A percentile compares a stretch with the other conserved stretches of the same genome.
These are phyloP conservation scores for Ectemnius lituratus DNA, from an alignment of 2,888 invertebrate genomes.

Conservation along the genomic window DNA sequence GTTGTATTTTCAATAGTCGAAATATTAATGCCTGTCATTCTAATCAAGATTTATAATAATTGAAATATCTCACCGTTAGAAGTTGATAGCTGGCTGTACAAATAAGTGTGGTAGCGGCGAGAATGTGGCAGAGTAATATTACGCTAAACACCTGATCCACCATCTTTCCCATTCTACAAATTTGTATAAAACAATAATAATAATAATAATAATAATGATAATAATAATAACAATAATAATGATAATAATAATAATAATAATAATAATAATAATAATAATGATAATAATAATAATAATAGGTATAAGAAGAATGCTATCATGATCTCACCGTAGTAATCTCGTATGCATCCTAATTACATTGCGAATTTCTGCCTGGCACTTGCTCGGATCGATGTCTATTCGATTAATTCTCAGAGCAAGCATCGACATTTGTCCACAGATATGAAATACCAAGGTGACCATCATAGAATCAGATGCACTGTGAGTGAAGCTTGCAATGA, in stretches of 20 bases:
- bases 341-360: background rate
- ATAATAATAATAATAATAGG: no score
- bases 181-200: no score
- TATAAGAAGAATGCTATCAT: no score
- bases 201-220: no score
- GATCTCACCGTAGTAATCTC: background rate
- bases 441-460: slow-evolving; percentile 65
- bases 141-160: slow-evolving; percentile 57
- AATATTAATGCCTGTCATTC: background rate
- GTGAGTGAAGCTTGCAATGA: slow-evolving; percentile 63
- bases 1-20: no score
- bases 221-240: no score
- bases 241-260: no score
- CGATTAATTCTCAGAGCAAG: slow-evolving; percentile 60
- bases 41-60: background rate
- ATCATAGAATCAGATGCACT: slow-evolving; percentile 63
- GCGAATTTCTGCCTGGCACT: slow-evolving; percentile 50
- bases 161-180: slow-evolving; percentile 56
- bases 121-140: slow-evolving; percentile 55
- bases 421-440: slow-evolving; percentile 65
- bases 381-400: slow-evolving; percentile 44
- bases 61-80: slow-evolving; percentile 49
- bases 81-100: slow-evolving; percentile 66
- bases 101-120: slow-evolving; percentile 58
- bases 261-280: no score